phyloP scores from a whole-genome alignment of 1,140 invertebrate species.

The Cephus cinctus region DNA sequence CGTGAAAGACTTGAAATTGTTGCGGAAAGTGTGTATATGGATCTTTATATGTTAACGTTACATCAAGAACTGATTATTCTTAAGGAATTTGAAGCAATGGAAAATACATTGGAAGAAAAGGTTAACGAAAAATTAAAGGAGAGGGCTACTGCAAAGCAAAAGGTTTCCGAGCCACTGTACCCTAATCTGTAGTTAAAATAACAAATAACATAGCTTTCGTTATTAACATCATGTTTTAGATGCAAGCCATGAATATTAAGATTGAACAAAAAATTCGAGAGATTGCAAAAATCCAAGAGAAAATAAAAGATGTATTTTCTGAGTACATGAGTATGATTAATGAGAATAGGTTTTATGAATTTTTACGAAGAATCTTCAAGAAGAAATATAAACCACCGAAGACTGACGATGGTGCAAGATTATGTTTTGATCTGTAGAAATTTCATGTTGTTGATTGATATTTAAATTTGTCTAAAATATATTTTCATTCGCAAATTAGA shows the following conservation, averaged over 20 bases:
- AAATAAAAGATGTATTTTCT: conserved; percentile 57
- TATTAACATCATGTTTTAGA: conserved; percentile 14
- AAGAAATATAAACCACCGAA: conserved; percentile 69
- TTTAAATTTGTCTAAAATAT: conserved; percentile 6
- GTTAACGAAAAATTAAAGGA: conserved; percentile 47
- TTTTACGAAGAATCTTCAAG: conserved; percentile 73
- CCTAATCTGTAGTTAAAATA: too few species aligned
- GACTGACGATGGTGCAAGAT: conserved; percentile 38
- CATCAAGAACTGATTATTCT: conserved; percentile 78
- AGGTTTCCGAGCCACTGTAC: too few species aligned
- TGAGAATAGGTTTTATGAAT: conserved; percentile 73
- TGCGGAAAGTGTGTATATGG: conserved; percentile 63
- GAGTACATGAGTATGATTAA: conserved; percentile 62
- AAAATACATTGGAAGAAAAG: conserved; percentile 64
- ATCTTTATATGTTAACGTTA: conserved; percentile 69
- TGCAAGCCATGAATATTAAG: conserved; percentile 19
- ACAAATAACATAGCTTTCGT: too few species aligned
- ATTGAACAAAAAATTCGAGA: conserved; percentile 28
- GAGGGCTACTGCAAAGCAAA: conserved; percentile 30
- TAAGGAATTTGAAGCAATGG: conserved; percentile 71
- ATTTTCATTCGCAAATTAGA: conserved; percentile 25
- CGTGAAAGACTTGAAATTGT: conserved; percentile 64
- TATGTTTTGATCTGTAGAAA: conserved; percentile 10
- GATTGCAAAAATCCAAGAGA: conserved; percentile 56
- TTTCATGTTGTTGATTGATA: conserved; percentile 3